Evolutionary conservation across 2,113 vertebrate genomes (phyloP), one percentile per base, ranked within the genome.

Genomic region (Hydrochoerus hydrochaeris): DNA sequence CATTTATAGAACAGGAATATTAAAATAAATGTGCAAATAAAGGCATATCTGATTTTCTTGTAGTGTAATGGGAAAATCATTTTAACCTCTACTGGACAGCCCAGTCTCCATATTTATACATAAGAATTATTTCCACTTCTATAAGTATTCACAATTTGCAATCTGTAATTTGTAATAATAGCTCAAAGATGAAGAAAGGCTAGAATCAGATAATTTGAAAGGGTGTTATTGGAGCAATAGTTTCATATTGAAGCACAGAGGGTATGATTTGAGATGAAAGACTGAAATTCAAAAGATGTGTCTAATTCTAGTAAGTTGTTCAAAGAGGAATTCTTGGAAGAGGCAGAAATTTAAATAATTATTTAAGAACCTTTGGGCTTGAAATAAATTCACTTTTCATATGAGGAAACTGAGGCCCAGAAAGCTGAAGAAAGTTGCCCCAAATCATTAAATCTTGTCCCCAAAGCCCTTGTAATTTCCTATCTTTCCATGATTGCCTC

Each of bases 1-100:
- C 22, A 28, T 95, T 85, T 91, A n/a, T 91, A 75, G 10, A 77
- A 49, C 46, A 96, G 54, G 54, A 93, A 77, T 91, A 89, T 16
- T 71, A 24, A 95, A 96, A 60, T 91, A 62, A 71, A 84, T 91
- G 19, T 89, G 28, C 10, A 77, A 28, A 85, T 77, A 7, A 17
- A 62, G 32, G 8, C 44, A 88, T 78, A 94, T 19, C 54, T 96
- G 7, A 24, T 77, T 90, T 94, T 57, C 14, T 46, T 22, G 13
- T 38, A 54, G 5, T 83, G 19, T 19, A 35, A n/a, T 73, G 28
- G 8, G 5, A 7, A 57, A 82, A 49, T 80, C 44, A 91, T 0
- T 77, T 35, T 52, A 83, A 52, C 14, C n/a, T 86, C 14, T 58
- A 13, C 20, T 88, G 32, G 78, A 28, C 35, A 86, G 13, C 10